phyloP scores from a whole-genome alignment of 2,113 vertebrate species.

The Perca fluviatilis region DNA sequence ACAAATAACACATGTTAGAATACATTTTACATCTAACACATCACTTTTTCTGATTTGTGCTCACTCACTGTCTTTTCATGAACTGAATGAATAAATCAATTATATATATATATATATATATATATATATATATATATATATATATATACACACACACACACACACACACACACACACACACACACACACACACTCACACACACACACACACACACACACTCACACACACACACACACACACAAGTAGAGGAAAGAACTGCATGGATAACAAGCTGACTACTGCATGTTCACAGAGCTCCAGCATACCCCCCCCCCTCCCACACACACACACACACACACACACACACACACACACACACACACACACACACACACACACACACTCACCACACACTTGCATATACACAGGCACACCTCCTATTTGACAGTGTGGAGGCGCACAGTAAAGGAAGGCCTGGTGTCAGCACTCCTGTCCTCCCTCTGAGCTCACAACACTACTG shows the following conservation, averaged over 20 bases:
- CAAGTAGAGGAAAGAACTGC: background rate
- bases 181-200: slow-evolving; percentile 15
- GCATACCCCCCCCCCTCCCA: background rate
- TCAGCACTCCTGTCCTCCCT: slow-evolving; percentile 82
- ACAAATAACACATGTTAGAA: slow-evolving; percentile 16
- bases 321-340: too few relatives aligned
- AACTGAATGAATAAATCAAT: slow-evolving; percentile 49
- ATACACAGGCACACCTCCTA: slow-evolving; percentile 33
- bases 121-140: too few relatives aligned
- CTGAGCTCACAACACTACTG: slow-evolving; percentile 72
- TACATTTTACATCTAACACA: slow-evolving; percentile 1
- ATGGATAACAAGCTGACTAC: slow-evolving; percentile 36
- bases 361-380: slow-evolving; percentile 31
- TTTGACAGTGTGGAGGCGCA: slow-evolving; percentile 59
- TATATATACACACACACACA: too few relatives aligned
- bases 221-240: slow-evolving; percentile 24
- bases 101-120: too few relatives aligned
- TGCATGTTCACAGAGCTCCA: slow-evolving; percentile 35
- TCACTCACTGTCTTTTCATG: background rate
- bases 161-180: background rate
- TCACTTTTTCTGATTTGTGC: slow-evolving; percentile 32
- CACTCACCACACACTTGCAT: slow-evolving; percentile 33
- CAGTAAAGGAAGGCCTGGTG: slow-evolving; percentile 65
- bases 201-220: too few relatives aligned
- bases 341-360: background rate